Evolutionary conservation across 2,888 invertebrate species (phyloP).

Genomic region (Callyntrura sp.): DNA sequence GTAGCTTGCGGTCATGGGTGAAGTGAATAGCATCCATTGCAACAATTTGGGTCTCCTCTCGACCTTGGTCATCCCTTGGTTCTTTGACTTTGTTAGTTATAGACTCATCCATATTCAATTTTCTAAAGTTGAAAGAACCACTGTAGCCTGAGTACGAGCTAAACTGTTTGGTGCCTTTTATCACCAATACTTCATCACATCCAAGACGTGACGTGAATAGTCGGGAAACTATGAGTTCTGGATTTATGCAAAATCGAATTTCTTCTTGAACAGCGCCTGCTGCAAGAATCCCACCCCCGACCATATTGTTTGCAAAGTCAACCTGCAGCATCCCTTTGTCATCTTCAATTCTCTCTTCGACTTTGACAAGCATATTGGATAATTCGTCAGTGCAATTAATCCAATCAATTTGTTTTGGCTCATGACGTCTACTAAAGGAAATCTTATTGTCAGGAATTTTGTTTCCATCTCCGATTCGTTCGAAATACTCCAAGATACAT

Average conservation of each 20-base stretch:
- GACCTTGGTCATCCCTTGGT: slow-evolving; percentile 10
- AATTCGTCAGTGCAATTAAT: neutral
- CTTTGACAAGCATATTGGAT: neutral
- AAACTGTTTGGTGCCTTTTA: neutral
- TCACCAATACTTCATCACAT: neutral
- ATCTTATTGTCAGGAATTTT: neutral
- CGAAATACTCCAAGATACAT: neutral
- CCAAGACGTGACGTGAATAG: neutral
- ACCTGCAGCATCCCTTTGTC: slow-evolving; percentile 89
- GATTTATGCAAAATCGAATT: slow-evolving; percentile 90
- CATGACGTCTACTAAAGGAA: neutral
- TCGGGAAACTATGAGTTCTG: neutral
- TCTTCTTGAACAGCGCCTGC: slow-evolving; percentile 98
- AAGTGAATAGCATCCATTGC: slow-evolving; percentile 86
- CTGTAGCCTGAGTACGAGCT: slow-evolving; percentile 85
- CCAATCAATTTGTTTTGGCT: neutral
- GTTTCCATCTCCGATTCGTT: neutral
- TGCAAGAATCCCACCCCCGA: slow-evolving; percentile 93
- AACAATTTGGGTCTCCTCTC: slow-evolving; percentile 85
- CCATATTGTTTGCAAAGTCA: slow-evolving; percentile 94
- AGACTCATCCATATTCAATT: slow-evolving; percentile 72
- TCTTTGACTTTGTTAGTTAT: neutral
- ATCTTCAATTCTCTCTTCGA: neutral
- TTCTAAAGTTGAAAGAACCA: slow-evolving; percentile 85
- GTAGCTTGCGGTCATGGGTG: neutral